Evolutionary conservation across 1,140 invertebrate genomes (phyloP).

Genomic region (Limonius californicus): DNA sequence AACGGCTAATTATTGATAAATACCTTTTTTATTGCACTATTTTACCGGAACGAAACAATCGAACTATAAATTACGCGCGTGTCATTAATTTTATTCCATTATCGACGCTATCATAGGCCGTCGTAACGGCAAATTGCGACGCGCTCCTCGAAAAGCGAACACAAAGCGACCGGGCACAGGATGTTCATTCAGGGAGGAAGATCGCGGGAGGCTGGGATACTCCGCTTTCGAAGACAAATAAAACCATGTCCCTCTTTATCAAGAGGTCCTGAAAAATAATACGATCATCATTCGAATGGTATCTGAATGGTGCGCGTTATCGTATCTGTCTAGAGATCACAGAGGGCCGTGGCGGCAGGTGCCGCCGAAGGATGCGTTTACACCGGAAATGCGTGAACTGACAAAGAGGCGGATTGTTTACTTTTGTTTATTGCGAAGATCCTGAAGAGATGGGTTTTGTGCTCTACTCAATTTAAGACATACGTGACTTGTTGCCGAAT

Average conservation of each 20-base stretch:
- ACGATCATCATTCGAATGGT: conserved; percentile 15
- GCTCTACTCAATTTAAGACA: no score
- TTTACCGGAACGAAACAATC: conserved; percentile 7
- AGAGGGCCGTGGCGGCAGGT: conserved; percentile 2
- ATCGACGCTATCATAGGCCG: neutral
- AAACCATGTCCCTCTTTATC: conserved; percentile 1
- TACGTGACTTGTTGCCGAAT: no score
- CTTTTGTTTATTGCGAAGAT: conserved; percentile 7
- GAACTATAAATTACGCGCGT: conserved; percentile 5
- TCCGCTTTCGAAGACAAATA: conserved; percentile 8
- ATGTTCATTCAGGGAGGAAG: neutral
- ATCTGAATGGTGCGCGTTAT: conserved; percentile 4
- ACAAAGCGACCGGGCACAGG: no score
- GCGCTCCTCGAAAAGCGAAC: no score
- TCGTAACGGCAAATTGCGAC: no score
- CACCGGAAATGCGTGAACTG: conserved; percentile 6
- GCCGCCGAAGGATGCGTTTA: conserved; percentile 4
- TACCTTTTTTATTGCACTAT: conserved; percentile 8
- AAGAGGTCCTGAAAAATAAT: conserved; percentile 18
- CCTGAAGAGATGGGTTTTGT: neutral
- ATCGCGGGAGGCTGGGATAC: no score
- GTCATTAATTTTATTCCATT: conserved; percentile 9
- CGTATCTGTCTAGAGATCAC: conserved; percentile 12
- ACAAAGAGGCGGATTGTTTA: conserved; percentile 14
- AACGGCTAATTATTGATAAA: conserved; percentile 8